phyloP scores from a whole-genome alignment of 2,888 invertebrate species.

The Megastigmus dorsalis region DNA sequence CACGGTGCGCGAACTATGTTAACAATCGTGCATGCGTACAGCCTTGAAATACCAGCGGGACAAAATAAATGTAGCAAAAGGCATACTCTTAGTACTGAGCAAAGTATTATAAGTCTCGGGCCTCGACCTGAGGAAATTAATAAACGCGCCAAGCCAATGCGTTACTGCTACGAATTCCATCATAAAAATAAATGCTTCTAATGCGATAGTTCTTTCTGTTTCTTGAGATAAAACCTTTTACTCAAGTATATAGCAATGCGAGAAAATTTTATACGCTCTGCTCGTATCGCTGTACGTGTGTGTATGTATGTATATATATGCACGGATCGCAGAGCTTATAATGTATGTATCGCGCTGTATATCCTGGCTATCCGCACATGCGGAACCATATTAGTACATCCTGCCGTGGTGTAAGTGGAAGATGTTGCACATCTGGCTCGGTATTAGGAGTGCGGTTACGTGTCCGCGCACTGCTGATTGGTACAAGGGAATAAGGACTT shows the following conservation, averaged over 20 bases:
- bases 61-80: slow-evolving; percentile 16
- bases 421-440: neutral
- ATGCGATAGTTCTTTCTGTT: too few relatives aligned
- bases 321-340: slow-evolving; percentile 65
- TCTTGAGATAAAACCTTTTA: too few relatives aligned
- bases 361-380: slow-evolving; percentile 58
- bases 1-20: too few relatives aligned
- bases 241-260: too few relatives aligned
- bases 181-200: too few relatives aligned
- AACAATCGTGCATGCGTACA: too few relatives aligned
- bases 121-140: neutral
- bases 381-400: slow-evolving; percentile 69
- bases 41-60: neutral
- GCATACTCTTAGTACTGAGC: slow-evolving; percentile 1
- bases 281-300: too few relatives aligned
- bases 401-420: slow-evolving; percentile 54
- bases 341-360: slow-evolving; percentile 66
- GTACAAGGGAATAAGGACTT: too few relatives aligned
- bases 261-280: too few relatives aligned
- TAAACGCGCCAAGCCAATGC: too few relatives aligned
- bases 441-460: neutral
- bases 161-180: too few relatives aligned
- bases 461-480: neutral
- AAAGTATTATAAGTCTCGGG: slow-evolving; percentile 8
- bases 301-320: neutral